phyloP scores from a whole-genome alignment of 2,797 vertebrate genomes.

The Takifugu rubripes region DNA sequence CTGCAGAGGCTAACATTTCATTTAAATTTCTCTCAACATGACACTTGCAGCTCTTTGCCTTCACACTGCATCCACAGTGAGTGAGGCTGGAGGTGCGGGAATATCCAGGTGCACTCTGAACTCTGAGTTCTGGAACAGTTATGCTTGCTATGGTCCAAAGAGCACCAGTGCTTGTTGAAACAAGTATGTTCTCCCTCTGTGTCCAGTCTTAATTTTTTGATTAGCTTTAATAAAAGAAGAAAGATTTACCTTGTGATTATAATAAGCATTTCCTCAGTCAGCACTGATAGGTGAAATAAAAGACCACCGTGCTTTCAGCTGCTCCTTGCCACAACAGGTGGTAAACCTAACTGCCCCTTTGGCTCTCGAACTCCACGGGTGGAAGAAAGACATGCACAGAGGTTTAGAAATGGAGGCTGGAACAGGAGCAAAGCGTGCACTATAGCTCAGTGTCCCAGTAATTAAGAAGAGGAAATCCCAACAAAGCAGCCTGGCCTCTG shows the following conservation, averaged over 20 bases:
- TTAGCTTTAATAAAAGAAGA: neutral
- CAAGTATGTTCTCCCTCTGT: no score
- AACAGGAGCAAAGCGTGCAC: constrained; percentile 49
- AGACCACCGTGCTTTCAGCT: constrained; percentile 41
- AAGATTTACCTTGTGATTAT: constrained; percentile 5
- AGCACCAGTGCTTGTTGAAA: no score
- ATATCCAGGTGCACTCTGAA: neutral
- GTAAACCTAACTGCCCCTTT: constrained; percentile 51
- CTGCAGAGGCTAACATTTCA: neutral
- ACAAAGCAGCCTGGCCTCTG: constrained; percentile 53
- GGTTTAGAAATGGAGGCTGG: constrained; percentile 56
- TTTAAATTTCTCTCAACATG: neutral
- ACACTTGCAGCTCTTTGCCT: neutral
- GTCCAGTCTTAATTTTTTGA: neutral
- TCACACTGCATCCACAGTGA: no score
- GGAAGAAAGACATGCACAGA: constrained; percentile 31
- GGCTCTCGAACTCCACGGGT: constrained; percentile 24
- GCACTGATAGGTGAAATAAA: constrained; percentile 27
- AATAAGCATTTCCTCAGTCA: constrained; percentile 7
- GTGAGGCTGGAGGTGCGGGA: constrained; percentile 5
- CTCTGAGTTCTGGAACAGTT: no score
- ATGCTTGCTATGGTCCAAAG: no score
- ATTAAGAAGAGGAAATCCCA: constrained; percentile 67
- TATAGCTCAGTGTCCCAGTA: constrained; percentile 60
- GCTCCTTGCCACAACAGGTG: constrained; percentile 75